These are phyloP conservation scores for Leptinotarsa defecta DNA, from an alignment of 1,140 invertebrate species.

Conservation along the genomic window DNA sequence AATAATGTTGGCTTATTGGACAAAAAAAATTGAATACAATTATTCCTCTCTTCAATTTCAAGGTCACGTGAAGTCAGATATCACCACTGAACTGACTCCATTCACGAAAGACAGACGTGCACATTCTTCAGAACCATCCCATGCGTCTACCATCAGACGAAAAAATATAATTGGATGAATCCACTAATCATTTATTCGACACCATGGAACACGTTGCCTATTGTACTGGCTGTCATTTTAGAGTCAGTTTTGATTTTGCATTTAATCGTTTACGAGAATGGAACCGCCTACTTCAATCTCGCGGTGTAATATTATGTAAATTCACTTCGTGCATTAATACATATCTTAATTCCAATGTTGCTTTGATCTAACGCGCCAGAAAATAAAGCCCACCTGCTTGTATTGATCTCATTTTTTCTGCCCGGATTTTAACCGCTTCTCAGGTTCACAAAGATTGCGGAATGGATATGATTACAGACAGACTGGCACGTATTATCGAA, in stretches of 20 bases:
- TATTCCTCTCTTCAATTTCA: too few relatives aligned
- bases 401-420: neutral
- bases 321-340: conserved; percentile 15
- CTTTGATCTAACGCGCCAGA: neutral
- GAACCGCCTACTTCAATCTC: conserved; percentile 18
- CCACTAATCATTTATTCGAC: conserved; percentile 15
- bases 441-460: neutral
- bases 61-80: too few relatives aligned
- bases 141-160: neutral
- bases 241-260: conserved; percentile 7
- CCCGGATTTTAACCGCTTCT: neutral
- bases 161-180: conserved; percentile 15
- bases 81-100: too few relatives aligned
- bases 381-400: neutral
- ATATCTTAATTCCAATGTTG: conserved; percentile 15
- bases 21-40: too few relatives aligned
- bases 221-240: conserved; percentile 11
- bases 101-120: neutral
- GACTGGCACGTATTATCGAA: too few relatives aligned
- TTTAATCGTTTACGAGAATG: conserved; percentile 10
- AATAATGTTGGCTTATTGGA: too few relatives aligned
- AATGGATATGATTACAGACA: too few relatives aligned
- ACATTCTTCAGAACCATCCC: neutral
- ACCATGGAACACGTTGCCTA: neutral
- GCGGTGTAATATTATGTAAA: conserved; percentile 23